Evolutionary conservation across 1,140 invertebrate species (phyloP), one percentile per base, ranked within the genome.

Genomic region (Papilio polyxenes): DNA sequence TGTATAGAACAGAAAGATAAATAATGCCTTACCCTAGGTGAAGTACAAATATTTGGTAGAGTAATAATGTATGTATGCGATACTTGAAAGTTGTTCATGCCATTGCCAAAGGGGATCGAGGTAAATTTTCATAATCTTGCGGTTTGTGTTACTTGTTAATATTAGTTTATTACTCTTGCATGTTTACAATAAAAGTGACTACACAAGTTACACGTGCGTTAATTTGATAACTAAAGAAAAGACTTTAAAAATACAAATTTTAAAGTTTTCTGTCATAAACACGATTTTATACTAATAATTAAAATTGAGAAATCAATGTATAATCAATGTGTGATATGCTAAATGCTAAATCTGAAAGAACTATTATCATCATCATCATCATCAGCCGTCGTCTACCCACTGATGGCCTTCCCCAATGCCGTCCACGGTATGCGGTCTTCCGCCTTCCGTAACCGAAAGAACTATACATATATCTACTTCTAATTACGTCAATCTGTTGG

Each of bases 121-220:
- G 86, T 89, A 92, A 90, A 89, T 92, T 93, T 93, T 93, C 93
- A 92, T 92, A 92, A 94, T 92, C 86, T 87, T 94, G 93, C 90
- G 92, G 93, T 92, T 91, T 90, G 85, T 84, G 88, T 92, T 87
- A 87, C 91, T 87, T 88, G 88, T 90, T 93, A 91, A 93, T 93
- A 93, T 94, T 93, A 93, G 92, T 91, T 92, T 91, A 92, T 91
- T 88, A 89, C 91, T 89, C 89, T 88, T 65, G 77, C 56, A 65
- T 48, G 59, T 65, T 80, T 65, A 40, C 31, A 65, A 80, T 48
- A 31, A 37, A 62, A 80, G 65, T 59, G 4, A 15, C 56, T n/a
- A 59, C 56, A 3, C 56, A n/a, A 59, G 6, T n/a, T n/a, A 59
- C 56, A n/a, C 56, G 56, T 20, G 56, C 5, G 51, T 17, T 53